Evolutionary conservation across 2,888 invertebrate species (phyloP).

Genomic region (Gymnoscelis rufifasciata): DNA sequence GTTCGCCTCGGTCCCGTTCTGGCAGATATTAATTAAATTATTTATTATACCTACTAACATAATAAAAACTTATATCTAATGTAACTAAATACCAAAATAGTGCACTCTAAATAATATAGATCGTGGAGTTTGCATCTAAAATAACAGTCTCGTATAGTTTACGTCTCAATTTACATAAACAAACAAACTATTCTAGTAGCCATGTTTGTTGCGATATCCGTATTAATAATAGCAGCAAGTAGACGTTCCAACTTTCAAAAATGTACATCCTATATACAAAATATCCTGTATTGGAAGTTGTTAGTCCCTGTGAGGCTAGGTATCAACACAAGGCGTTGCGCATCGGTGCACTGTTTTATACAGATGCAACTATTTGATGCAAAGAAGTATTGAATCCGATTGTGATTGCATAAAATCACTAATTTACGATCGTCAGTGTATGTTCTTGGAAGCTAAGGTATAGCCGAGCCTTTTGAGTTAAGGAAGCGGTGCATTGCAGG

Average conservation of each 20-base stretch:
- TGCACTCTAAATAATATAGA: too few relatives aligned
- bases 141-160: background rate
- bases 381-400: conserved; percentile 8
- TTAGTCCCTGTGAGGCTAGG: conserved; percentile 18
- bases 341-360: conserved; percentile 21
- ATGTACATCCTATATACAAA: conserved; percentile 17
- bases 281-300: conserved; percentile 29
- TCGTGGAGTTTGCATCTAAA: background rate
- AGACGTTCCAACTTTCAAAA: conserved; percentile 20
- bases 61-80: too few relatives aligned
- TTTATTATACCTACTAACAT: background rate
- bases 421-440: background rate
- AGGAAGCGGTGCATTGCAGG: conserved; percentile 56
- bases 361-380: conserved; percentile 17
- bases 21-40: conserved; percentile 20
- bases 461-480: conserved; percentile 9
- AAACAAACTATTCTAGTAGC: conserved; percentile 8
- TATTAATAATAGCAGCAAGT: conserved; percentile 9
- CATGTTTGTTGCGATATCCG: conserved; percentile 11
- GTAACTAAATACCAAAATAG: too few relatives aligned
- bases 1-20: conserved; percentile 80
- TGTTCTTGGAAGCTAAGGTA: background rate
- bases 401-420: background rate
- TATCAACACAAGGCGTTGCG: conserved; percentile 20
- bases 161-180: background rate